A percentile compares a stretch with the other conserved stretches of the same genome.
phyloP scores from a whole-genome alignment of 2,888 invertebrate species.

The Nomada ruficornis region DNA sequence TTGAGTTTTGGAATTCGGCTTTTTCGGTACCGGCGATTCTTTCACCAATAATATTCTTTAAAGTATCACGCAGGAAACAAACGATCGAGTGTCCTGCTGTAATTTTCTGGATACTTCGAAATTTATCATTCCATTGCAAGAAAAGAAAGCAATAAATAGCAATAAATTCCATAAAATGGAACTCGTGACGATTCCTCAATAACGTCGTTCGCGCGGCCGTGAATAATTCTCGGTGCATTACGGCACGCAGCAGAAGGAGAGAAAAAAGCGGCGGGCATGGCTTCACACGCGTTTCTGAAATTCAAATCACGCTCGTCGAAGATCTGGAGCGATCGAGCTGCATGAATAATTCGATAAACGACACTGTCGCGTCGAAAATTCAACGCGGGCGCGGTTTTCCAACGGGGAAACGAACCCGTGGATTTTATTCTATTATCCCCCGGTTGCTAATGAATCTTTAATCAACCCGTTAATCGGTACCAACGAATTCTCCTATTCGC shows the following conservation, averaged over 20 bases:
- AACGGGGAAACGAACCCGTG: neutral
- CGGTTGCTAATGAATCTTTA: conserved; percentile 25
- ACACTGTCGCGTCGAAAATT: conserved; percentile 31
- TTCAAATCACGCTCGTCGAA: conserved; percentile 42
- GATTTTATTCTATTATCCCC: conserved; percentile 8
- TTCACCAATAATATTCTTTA: too few species aligned
- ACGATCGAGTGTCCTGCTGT: neutral
- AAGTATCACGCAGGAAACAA: too few species aligned
- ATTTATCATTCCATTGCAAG: neutral
- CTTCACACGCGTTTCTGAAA: conserved; percentile 37
- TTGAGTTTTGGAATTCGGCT: too few species aligned
- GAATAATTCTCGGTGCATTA: conserved; percentile 24
- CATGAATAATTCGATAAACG: conserved; percentile 57
- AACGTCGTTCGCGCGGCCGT: neutral
- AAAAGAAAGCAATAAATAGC: neutral
- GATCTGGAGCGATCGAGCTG: conserved; percentile 25
- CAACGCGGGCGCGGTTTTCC: neutral
- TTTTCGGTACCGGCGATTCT: too few species aligned
- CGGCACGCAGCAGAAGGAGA: neutral
- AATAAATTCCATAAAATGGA: too few species aligned
- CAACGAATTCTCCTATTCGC: conserved; percentile 14
- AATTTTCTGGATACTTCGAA: neutral
- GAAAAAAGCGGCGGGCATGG: conserved; percentile 3
- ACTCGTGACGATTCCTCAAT: neutral
- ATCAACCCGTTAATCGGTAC: conserved; percentile 9